Evolutionary conservation across 2,888 invertebrate genomes (phyloP).

Genomic region (Prenolepis imparis): DNA sequence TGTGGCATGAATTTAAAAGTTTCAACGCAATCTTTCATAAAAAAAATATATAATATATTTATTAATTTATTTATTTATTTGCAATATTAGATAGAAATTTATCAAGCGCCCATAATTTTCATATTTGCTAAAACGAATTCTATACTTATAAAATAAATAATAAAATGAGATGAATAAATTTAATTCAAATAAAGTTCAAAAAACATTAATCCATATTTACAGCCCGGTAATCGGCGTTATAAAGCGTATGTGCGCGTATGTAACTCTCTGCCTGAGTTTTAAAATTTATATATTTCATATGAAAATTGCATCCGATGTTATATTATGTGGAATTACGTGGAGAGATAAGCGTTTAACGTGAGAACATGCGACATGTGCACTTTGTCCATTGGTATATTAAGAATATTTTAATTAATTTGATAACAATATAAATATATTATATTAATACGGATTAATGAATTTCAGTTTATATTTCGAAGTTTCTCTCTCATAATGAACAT

Average conservation of each 20-base stretch:
- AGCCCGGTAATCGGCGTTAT: constrained; percentile 11
- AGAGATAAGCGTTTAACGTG: constrained; percentile 45
- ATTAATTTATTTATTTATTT: not conserved
- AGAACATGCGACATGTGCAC: constrained; percentile 30
- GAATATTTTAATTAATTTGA: constrained; percentile 32
- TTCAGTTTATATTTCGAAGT: constrained; percentile 25
- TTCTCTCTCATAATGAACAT: constrained; percentile 9
- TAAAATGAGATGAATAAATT: constrained; percentile 36
- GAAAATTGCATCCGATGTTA: constrained; percentile 38
- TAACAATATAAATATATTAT: constrained; percentile 3
- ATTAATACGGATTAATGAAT: constrained; percentile 26
- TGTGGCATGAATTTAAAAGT: constrained; percentile 31
- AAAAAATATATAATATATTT: not conserved
- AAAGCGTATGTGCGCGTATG: not conserved
- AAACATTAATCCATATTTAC: constrained; percentile 38
- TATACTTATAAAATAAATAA: constrained; percentile 21
- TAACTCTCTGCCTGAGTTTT: constrained; percentile 15
- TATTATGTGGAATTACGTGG: constrained; percentile 28
- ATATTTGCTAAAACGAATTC: not conserved
- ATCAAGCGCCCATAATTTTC: constrained; percentile 27
- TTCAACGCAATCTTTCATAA: not conserved
- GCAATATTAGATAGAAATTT: constrained; percentile 27
- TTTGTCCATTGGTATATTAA: constrained; percentile 29
- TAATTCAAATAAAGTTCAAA: constrained; percentile 33
- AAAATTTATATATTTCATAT: constrained; percentile 47